These are phyloP conservation scores for Acrossocheilus fasciatus DNA, from an alignment of 2,797 vertebrate genomes.

Conservation along the genomic window DNA sequence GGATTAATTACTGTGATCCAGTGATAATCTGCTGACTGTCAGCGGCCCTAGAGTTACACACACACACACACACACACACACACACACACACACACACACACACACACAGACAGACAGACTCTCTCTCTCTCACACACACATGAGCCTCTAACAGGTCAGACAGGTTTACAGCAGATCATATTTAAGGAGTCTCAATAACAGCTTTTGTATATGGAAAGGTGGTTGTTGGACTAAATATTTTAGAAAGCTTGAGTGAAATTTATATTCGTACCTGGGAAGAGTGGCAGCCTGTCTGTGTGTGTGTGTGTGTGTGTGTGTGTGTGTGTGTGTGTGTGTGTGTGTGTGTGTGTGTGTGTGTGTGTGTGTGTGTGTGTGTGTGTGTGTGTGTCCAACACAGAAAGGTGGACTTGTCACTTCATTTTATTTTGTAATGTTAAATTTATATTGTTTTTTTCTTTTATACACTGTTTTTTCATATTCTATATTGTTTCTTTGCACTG, in stretches of 20 bases:
- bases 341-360: too few relatives aligned
- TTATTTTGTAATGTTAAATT: not conserved
- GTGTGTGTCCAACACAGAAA: not conserved
- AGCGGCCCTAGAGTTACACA: too few relatives aligned
- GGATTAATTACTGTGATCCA: conserved; percentile 5
- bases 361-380: not conserved
- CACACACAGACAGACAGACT: too few relatives aligned
- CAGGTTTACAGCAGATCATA: conserved; percentile 22
- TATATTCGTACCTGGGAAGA: conserved; percentile 31
- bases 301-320: not conserved
- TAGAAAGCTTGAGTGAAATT: conserved; percentile 30
- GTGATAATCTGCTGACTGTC: conserved; percentile 2
- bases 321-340: too few relatives aligned
- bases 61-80: too few relatives aligned
- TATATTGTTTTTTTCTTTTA: too few relatives aligned
- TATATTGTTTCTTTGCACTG: too few relatives aligned
- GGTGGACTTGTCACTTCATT: not conserved
- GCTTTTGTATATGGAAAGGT: conserved; percentile 49
- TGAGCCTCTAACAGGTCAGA: not conserved
- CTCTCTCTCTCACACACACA: too few relatives aligned
- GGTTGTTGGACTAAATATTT: conserved; percentile 55
- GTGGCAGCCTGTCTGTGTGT: not conserved
- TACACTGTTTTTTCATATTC: not conserved
- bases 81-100: too few relatives aligned
- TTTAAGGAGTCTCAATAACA: conserved; percentile 43